Evolutionary conservation across 1,140 invertebrate species (phyloP).

Genomic region (Lasioglossum baleicum): DNA sequence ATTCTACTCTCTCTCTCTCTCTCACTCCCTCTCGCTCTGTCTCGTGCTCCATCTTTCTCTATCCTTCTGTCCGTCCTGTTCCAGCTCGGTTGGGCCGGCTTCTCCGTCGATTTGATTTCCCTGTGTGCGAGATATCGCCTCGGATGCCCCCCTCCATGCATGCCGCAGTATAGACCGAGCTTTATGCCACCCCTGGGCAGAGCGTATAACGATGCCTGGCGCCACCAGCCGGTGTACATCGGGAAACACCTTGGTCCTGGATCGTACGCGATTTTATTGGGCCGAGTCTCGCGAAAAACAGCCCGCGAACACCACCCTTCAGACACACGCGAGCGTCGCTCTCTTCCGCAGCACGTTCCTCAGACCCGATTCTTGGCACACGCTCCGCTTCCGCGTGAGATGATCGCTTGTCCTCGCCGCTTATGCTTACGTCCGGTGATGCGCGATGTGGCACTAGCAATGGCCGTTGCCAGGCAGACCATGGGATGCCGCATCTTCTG

Average conservation of each 20-base stretch:
- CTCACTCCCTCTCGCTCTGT: neutral
- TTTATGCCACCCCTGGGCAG: slow-evolving; percentile 57
- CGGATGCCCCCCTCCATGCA: slow-evolving; percentile 39
- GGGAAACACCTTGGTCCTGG: slow-evolving; percentile 52
- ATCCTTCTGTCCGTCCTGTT: neutral
- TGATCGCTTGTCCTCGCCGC: too few relatives aligned
- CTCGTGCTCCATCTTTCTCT: slow-evolving; percentile 42
- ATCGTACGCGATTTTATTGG: slow-evolving; percentile 49
- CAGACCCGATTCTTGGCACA: too few relatives aligned
- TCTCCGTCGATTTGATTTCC: slow-evolving; percentile 53
- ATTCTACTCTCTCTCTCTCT: neutral
- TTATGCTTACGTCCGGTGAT: too few relatives aligned
- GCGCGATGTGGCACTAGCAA: too few relatives aligned
- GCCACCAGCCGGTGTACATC: slow-evolving; percentile 54
- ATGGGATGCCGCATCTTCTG: too few relatives aligned
- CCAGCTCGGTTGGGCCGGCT: neutral
- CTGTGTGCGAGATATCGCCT: slow-evolving; percentile 51
- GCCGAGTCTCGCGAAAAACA: slow-evolving; percentile 35
- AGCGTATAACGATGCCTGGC: slow-evolving; percentile 51
- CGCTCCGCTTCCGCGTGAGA: neutral
- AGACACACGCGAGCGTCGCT: neutral
- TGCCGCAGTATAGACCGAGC: slow-evolving; percentile 33
- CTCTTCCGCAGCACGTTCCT: too few relatives aligned
- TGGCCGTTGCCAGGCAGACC: neutral
- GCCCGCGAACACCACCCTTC: neutral